These are phyloP conservation scores for Megalonaias nervosa DNA, from an alignment of 1,140 invertebrate species.

Conservation along the genomic window DNA sequence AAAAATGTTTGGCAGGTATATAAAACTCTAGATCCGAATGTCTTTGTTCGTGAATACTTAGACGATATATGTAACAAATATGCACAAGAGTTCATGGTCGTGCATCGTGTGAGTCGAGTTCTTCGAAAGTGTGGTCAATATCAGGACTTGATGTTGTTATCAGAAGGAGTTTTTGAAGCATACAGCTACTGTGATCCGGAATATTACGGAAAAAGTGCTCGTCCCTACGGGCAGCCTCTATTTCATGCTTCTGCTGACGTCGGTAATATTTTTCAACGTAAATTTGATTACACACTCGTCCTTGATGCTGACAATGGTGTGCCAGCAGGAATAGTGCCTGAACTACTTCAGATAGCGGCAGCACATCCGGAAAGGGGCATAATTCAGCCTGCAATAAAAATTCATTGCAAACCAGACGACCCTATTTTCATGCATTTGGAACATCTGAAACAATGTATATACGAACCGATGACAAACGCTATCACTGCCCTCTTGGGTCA, in stretches of 20 bases:
- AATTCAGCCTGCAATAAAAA: conserved; percentile 64
- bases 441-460: conserved; percentile 56
- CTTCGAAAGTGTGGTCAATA: conserved; percentile 67
- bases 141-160: conserved; percentile 64
- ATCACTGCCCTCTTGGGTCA: conserved; percentile 58
- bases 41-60: conserved; percentile 56
- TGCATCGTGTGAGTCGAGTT: conserved; percentile 61
- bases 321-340: conserved; percentile 44
- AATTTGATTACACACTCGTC: conserved; percentile 65
- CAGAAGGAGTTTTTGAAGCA: conserved; percentile 56
- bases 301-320: conserved; percentile 64
- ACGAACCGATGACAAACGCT: conserved; percentile 64
- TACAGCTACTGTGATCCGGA: conserved; percentile 57
- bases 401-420: conserved; percentile 50
- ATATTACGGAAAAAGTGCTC: conserved; percentile 54
- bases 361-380: conserved; percentile 64
- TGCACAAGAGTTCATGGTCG: conserved; percentile 62
- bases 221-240: conserved; percentile 50
- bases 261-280: conserved; percentile 51
- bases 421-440: conserved; percentile 65
- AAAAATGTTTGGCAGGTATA: conserved; percentile 56
- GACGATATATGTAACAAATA: conserved; percentile 60
- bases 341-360: conserved; percentile 60
- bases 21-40: conserved; percentile 39
- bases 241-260: conserved; percentile 60